These are phyloP conservation scores for Atrina japonica DNA, from an alignment of 2,888 invertebrate genomes.

Conservation along the genomic window DNA sequence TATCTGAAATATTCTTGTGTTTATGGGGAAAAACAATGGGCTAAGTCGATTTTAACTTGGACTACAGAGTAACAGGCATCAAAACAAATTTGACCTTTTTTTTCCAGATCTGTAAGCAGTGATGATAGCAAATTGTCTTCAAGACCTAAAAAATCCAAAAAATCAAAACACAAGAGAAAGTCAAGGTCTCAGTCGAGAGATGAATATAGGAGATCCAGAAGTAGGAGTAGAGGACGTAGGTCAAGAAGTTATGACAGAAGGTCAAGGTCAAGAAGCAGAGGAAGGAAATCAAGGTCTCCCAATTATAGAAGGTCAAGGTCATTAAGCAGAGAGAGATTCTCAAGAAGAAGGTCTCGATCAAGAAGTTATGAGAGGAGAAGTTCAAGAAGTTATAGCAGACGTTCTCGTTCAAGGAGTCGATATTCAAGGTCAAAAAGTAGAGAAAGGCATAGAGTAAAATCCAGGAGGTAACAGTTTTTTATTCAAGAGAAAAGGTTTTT, in stretches of 20 bases:
- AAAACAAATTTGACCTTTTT: not conserved
- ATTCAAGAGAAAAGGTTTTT: too few relatives aligned
- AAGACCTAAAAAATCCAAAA: slow-evolving; percentile 67
- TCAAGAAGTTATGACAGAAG: slow-evolving; percentile 54
- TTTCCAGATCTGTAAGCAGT: slow-evolving; percentile 47
- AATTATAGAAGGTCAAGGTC: slow-evolving; percentile 32
- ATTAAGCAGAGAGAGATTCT: slow-evolving; percentile 40
- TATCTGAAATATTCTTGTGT: too few relatives aligned
- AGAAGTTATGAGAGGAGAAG: slow-evolving; percentile 29
- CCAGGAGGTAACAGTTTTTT: slow-evolving; percentile 30
- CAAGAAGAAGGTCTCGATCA: slow-evolving; percentile 33
- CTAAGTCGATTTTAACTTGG: too few relatives aligned
- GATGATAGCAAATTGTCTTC: slow-evolving; percentile 57
- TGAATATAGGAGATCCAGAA: slow-evolving; percentile 46
- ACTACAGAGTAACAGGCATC: too few relatives aligned
- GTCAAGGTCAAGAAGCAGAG: slow-evolving; percentile 41
- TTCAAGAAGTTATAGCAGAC: slow-evolving; percentile 21
- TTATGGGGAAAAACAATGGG: too few relatives aligned
- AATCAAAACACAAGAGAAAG: slow-evolving; percentile 50
- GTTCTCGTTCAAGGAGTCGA: slow-evolving; percentile 20
- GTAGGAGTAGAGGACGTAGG: slow-evolving; percentile 48
- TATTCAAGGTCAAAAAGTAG: slow-evolving; percentile 38
- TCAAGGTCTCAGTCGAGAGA: slow-evolving; percentile 35
- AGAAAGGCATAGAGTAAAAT: slow-evolving; percentile 31
- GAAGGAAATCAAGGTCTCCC: slow-evolving; percentile 43